Base-by-base conservation (phyloP, 2,888 invertebrate species). In the Pelosia muscerda region DNA sequence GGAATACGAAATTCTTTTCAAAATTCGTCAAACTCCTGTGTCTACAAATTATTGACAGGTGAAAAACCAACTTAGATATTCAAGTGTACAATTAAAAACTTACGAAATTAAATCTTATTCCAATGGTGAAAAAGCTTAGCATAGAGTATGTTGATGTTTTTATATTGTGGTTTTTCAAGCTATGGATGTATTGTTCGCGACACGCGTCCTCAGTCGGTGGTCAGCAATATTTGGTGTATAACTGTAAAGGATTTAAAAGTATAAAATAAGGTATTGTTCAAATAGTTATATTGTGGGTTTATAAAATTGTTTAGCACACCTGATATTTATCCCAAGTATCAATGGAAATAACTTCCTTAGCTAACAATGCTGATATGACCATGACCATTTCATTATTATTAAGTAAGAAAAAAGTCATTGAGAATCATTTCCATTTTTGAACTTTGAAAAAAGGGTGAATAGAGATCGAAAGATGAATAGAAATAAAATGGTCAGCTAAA, bases 171-270 rank as follows among this genome's bases (percentile, higher is more conserved):
- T 61, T 66, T 69, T 65, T 64, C 72, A 6, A 23, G 22, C 26
- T 42, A 60, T 54, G 63, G 25, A 53, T 28, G 59, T 55, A 67
- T 81, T 76, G 78, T 78, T 67, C 74, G 65, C 49, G 77, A 77
- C 81, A 84, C 80, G 83, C 78, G 82, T 75, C 70, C 78, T 34
- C 78, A 68, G 79, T 76, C 66, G 84, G 83, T 75, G 82, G 82
- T 77, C 79, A 54, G 22, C 19, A 26, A 74, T 75, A 67, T 72
- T 65, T 68, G 22, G 34, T 53, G 31, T 15, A 26, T 31, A 49
- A 34, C 31, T 42, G 59, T 68, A 69, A 61, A 61, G 55, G 54
- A 31, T 56, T 63, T 53, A 58, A 60, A 38, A 19, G 34, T 53
- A 58, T 22, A 15, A 42, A 49, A 49, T 49, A 49, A n/a, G 8